phyloP scores from a whole-genome alignment of 1,140 invertebrate genomes.

The Eupristina koningsbergeri region DNA sequence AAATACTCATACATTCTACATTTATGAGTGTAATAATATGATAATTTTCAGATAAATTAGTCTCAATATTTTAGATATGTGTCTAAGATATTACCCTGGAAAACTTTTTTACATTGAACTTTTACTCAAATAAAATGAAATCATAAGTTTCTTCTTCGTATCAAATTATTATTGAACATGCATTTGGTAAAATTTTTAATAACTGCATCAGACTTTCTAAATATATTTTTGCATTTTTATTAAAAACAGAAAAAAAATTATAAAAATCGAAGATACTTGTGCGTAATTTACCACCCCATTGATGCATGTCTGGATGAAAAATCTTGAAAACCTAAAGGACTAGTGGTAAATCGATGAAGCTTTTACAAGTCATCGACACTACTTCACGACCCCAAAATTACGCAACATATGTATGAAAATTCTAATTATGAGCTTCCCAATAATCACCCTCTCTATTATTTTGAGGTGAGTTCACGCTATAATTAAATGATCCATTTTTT shows the following conservation, averaged over 20 bases:
- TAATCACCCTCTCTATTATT: background rate
- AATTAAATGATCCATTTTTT: too few relatives aligned
- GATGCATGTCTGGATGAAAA: background rate
- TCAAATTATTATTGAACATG: too few relatives aligned
- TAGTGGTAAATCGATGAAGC: background rate
- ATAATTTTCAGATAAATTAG: background rate
- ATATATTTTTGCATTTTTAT: too few relatives aligned
- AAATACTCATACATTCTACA: background rate
- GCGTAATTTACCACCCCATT: background rate
- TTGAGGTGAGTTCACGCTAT: too few relatives aligned
- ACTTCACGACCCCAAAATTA: too few relatives aligned
- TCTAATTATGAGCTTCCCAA: background rate
- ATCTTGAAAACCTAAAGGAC: background rate
- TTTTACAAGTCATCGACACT: background rate
- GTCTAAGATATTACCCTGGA: too few relatives aligned
- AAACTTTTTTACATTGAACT: background rate
- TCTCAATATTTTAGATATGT: background rate
- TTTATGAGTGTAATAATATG: background rate
- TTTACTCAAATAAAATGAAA: background rate
- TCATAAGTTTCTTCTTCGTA: background rate
- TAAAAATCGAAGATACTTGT: background rate
- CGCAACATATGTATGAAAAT: background rate
- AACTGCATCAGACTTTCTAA: too few relatives aligned
- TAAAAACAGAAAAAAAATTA: too few relatives aligned
- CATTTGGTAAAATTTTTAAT: too few relatives aligned